Evolutionary conservation across 2,113 vertebrate genomes (phyloP), one percentile per base, ranked within the genome.

Genomic region (Coregonus clupeaformis): DNA sequence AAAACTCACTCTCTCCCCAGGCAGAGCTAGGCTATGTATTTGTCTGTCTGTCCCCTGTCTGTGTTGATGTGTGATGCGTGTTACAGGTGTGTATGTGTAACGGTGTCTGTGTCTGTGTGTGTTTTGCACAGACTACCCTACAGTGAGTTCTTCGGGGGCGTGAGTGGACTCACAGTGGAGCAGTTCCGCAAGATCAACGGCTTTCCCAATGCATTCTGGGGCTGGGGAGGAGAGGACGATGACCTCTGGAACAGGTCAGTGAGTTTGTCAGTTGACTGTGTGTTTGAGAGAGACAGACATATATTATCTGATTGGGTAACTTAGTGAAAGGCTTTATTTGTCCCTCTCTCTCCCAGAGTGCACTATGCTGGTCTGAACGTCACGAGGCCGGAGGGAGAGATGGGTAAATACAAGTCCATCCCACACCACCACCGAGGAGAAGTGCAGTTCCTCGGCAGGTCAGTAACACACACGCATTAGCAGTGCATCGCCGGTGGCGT

Each of bases 201-300:
- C 57, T 98, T 98, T 83, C 96, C 97, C 16, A 98, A 98, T 4
- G 97, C 96, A 5, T 98, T 98, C 92, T 98, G 97, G 97, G 97
- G 97, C 73, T 98, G 97, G 97, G 97, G 97, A 0, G 97, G 97
- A 0, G 97, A 98, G 81, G 97, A 98, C 0, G 97, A 98, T 0
- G 97, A 98, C 88, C 93, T 98, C 75, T 98, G 97, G 97, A 98
- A 98, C 93, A 97, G 97, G 97, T 98, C 74, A 69, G 79, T 77
- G 2, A 25, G 6, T 45, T 62, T 25, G 20, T 62, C 20, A 14
- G 59, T 25, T 62, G 14, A 9, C 24, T 32, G 67, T 74, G 11
- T 29, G 16, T 71, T n/a, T 30, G 67, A 52, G 47, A 18, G 47
- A 5, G 12, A 18, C 16, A 49, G 47, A 4, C 12, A 52, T 52